These are phyloP conservation scores for Melanostigma gelatinosum DNA, from an alignment of 2,113 vertebrate genomes.

Conservation along the genomic window DNA sequence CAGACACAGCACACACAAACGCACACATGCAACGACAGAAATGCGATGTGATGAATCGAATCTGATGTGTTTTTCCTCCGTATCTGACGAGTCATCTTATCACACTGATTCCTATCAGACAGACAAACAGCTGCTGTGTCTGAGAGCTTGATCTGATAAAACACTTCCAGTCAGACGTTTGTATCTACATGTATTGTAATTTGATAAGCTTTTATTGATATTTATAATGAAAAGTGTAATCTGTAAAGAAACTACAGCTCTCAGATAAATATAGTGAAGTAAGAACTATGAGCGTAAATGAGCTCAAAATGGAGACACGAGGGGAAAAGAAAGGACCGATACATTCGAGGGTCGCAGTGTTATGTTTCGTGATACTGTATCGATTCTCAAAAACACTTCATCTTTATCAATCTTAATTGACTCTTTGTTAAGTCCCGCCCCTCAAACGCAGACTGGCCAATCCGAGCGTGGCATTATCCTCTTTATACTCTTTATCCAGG, in stretches of 20 bases:
- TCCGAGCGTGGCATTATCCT: no score
- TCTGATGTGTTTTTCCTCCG: background rate
- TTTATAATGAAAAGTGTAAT: background rate
- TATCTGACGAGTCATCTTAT: constrained; percentile 25
- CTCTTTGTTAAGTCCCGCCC: no score
- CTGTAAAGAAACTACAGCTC: background rate
- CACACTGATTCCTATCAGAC: constrained; percentile 2
- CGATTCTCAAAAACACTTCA: no score
- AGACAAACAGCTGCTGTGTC: background rate
- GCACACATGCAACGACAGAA: background rate
- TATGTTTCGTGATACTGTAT: no score
- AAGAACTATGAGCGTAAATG: background rate
- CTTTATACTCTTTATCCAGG: no score
- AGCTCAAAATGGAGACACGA: background rate
- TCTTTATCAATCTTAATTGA: no score
- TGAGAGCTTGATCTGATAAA: background rate
- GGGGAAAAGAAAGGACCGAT: no score
- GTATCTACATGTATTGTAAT: background rate
- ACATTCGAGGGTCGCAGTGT: no score
- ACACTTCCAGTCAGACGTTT: background rate
- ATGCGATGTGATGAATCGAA: background rate
- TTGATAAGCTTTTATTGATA: background rate
- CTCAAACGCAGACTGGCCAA: no score
- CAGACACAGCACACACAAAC: no score
- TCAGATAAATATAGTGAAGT: background rate